Conservation (phyloP, 2,113 vertebrate species). For the Myrmecobius fasciatus region DNA sequence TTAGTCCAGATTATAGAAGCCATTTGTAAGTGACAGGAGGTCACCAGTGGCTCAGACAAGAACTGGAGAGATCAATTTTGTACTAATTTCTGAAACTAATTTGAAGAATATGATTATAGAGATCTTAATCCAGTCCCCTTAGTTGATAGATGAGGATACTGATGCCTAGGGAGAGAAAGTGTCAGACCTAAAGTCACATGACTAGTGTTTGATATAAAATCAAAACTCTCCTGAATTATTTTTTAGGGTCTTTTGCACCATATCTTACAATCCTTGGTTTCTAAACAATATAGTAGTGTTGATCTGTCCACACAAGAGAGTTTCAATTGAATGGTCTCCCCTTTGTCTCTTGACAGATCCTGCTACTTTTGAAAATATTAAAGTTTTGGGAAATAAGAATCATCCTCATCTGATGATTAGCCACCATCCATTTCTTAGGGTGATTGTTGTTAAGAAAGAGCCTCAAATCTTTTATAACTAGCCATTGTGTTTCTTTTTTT, state of each 20-base stretch:
- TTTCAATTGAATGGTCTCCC: neutral
- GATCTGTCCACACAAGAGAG: neutral
- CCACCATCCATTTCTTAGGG: neutral
- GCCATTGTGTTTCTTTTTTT: conserved; percentile 35
- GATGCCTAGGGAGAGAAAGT: neutral
- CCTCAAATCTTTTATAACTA: conserved; percentile 30
- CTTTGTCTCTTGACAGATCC: conserved; percentile 17
- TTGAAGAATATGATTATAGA: neutral
- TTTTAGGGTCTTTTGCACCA: neutral
- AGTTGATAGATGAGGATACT: neutral
- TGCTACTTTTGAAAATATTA: conserved; percentile 28
- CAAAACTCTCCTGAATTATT: neutral
- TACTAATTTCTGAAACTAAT: neutral
- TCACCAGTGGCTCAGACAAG: neutral
- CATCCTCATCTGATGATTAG: neutral
- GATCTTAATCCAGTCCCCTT: neutral
- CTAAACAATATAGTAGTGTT: neutral
- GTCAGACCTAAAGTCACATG: neutral
- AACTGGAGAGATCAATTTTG: neutral
- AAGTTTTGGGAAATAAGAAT: conserved; percentile 1
- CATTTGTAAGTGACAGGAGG: neutral
- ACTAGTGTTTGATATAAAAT: neutral
- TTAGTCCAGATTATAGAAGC: neutral
- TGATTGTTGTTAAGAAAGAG: conserved; percentile 14
- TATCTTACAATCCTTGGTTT: neutral